phyloP scores from a whole-genome alignment of 2,797 vertebrate genomes.

The Enteromius trimaculatus region DNA sequence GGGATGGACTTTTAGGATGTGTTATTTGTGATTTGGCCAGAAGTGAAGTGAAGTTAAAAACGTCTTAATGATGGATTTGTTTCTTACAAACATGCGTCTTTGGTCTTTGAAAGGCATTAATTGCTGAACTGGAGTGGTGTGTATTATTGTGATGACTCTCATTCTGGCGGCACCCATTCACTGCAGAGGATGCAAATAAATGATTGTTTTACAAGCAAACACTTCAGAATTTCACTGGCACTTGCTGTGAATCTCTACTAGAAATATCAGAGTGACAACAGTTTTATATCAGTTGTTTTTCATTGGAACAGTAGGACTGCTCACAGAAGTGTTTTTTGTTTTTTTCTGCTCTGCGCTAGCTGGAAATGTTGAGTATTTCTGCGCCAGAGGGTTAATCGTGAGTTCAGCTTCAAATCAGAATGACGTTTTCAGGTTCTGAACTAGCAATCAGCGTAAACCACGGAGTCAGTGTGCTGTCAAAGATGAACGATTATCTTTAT shows the following conservation, averaged over 20 bases:
- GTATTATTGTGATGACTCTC: neutral
- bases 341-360: neutral
- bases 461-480: neutral
- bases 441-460: constrained; percentile 9
- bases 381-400: neutral
- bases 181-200: neutral
- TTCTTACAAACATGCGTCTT: neutral
- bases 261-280: neutral
- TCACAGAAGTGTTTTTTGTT: no score
- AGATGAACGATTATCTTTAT: neutral
- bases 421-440: neutral
- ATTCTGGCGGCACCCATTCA: neutral
- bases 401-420: constrained; percentile 10
- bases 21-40: neutral
- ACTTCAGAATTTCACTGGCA: neutral
- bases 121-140: neutral
- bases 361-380: constrained; percentile 17
- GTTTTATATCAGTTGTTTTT: neutral
- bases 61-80: neutral
- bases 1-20: neutral
- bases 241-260: neutral
- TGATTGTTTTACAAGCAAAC: neutral
- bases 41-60: neutral
- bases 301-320: neutral
- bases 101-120: neutral